Evolutionary conservation across 2,888 invertebrate genomes (phyloP).

Genomic region (Apomyelois bistriatella): DNA sequence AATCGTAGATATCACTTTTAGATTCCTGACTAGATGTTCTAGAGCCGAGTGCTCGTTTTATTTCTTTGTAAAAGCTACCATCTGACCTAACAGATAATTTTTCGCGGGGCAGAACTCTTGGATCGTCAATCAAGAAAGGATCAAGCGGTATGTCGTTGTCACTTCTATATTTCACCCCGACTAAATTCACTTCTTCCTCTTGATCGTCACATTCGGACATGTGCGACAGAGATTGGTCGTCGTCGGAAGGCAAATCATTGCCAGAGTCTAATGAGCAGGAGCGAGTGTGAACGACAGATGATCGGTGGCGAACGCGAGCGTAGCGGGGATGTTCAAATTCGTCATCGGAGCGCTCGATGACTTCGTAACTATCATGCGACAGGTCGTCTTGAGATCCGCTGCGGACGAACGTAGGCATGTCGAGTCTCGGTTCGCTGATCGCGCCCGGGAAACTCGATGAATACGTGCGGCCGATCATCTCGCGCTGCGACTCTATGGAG

Average conservation of each 20-base stretch:
- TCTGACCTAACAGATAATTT: constrained; percentile 86
- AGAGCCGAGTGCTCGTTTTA: constrained; percentile 82
- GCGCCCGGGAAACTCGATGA: constrained; percentile 93
- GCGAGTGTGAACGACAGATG: constrained; percentile 53
- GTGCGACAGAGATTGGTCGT: constrained; percentile 81
- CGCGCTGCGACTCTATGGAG: constrained; percentile 85
- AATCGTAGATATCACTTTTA: constrained; percentile 84
- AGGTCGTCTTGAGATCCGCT: constrained; percentile 90
- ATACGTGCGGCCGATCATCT: constrained; percentile 86
- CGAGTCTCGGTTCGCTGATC: constrained; percentile 83
- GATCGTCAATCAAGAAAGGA: constrained; percentile 89
- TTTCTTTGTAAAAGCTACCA: constrained; percentile 85
- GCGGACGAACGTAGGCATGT: constrained; percentile 82
- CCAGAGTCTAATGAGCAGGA: constrained; percentile 89
- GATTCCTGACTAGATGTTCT: constrained; percentile 86
- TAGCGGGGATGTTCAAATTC: constrained; percentile 68
- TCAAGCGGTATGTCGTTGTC: constrained; percentile 85
- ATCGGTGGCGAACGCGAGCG: constrained; percentile 41
- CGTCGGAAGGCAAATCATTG: constrained; percentile 87
- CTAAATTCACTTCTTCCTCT: constrained; percentile 78
- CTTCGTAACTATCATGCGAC: constrained; percentile 93
- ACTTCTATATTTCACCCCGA: constrained; percentile 83
- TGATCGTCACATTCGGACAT: constrained; percentile 73
- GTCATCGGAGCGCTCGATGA: constrained; percentile 88
- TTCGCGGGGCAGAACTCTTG: constrained; percentile 85